Percentiles rank a stretch among this genome's conserved stretches.
Evolutionary conservation across 2,797 vertebrate genomes (phyloP).

Genomic region (Sebastes wilsoni): DNA sequence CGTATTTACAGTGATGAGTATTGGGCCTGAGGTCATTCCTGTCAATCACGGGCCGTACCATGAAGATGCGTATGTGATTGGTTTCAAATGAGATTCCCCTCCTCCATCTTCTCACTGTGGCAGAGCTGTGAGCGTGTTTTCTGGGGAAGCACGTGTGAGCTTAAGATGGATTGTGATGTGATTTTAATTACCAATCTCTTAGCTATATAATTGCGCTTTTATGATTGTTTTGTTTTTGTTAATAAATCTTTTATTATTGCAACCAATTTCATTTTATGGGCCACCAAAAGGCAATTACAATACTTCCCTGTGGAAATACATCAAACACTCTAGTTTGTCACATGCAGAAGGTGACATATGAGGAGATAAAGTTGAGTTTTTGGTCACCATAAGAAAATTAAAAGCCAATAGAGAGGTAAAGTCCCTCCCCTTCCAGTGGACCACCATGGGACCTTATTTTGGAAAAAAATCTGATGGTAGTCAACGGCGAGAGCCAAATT

Average conservation of each 20-base stretch:
- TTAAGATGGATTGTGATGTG: neutral
- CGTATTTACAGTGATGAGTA: conserved; percentile 8
- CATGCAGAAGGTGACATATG: neutral
- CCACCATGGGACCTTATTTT: no score
- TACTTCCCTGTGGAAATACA: neutral
- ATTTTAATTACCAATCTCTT: conserved; percentile 2
- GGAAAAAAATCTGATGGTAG: no score
- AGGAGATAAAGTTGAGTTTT: neutral
- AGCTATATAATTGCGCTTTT: neutral
- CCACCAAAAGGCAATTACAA: neutral
- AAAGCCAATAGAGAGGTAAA: neutral
- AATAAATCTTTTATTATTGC: neutral
- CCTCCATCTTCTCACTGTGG: neutral
- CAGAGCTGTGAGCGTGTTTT: neutral
- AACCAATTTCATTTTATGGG: neutral
- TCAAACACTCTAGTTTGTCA: neutral
- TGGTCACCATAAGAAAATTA: neutral
- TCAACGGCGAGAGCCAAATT: no score
- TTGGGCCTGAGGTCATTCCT: conserved; percentile 11
- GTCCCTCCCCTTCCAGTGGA: no score
- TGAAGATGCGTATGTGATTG: neutral
- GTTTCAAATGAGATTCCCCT: neutral
- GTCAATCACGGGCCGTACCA: conserved; percentile 18
- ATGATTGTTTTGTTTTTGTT: conserved; percentile 8
- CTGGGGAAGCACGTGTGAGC: neutral